Percentiles rank a stretch among this genome's conserved stretches.
phyloP scores from a whole-genome alignment of 2,888 invertebrate species.

The Oscheius onirici region DNA sequence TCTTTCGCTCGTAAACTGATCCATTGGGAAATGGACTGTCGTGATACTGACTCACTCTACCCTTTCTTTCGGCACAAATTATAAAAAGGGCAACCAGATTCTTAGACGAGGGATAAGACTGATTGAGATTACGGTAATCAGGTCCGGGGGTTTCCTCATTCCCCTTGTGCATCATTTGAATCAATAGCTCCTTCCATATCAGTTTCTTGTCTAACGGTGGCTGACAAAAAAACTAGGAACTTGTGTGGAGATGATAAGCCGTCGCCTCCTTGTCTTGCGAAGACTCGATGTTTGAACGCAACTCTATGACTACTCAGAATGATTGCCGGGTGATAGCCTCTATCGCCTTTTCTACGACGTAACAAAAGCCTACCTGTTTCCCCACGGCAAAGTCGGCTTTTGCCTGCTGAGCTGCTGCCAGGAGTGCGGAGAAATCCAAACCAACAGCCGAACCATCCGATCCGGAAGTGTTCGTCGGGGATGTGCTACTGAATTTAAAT shows the following conservation, averaged over 20 bases:
- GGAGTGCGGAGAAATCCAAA: constrained; percentile 14
- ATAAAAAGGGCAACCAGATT: too few relatives aligned
- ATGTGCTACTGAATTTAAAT: constrained; percentile 33
- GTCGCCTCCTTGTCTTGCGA: background rate
- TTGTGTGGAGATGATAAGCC: background rate
- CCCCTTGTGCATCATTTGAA: too few relatives aligned
- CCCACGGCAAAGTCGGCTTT: constrained; percentile 5
- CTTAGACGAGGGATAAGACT: too few relatives aligned
- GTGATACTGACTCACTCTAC: too few relatives aligned
- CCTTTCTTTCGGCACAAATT: too few relatives aligned
- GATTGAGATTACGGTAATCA: too few relatives aligned
- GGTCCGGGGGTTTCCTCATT: too few relatives aligned
- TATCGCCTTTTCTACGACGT: background rate
- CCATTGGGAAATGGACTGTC: too few relatives aligned
- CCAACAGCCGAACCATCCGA: constrained; percentile 39
- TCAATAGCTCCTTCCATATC: too few relatives aligned
- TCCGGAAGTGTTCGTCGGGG: constrained; percentile 47
- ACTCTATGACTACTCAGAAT: background rate
- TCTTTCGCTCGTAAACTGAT: too few relatives aligned
- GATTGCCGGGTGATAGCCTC: too few relatives aligned
- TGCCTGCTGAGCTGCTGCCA: constrained; percentile 17
- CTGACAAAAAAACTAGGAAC: constrained; percentile 21
- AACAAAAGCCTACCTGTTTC: constrained; percentile 1
- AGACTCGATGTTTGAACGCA: background rate
- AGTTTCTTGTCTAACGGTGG: constrained; percentile 8